Base-by-base conservation (phyloP, 1,140 invertebrate genomes). In the Danaus plexippus region DNA sequence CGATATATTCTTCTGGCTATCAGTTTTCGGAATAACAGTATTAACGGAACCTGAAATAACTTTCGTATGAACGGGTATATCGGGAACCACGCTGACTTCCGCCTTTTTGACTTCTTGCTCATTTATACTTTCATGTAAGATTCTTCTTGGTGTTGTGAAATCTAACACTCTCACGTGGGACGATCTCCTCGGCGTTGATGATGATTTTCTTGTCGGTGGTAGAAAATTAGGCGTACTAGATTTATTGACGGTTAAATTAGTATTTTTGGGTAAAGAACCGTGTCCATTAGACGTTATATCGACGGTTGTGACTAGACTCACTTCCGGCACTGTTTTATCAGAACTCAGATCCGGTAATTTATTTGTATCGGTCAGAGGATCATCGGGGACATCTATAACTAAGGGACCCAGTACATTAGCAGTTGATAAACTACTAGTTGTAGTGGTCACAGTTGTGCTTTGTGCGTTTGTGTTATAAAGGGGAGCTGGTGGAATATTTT, bases 111-210 rank as follows among this genome's bases (percentile, higher is more conserved):
- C 22, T 46, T 54, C 58, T 54, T 67, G 59, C 67, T 84, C 77
- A 53, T 61, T 66, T 47, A 73, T 71, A 9, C 65, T 71, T 67
- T 81, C 78, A 53, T 77, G 66, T 61, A 84, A 65, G 54, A 84
- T 80, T 62, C 81, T 68, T 67, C 80, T 68, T 4, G 80, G 83
- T 42, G 81, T 85, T 13, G 77, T 71, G 51, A 87, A 87, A 66
- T 87, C 80, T 67, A 87, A 71, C 12, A 85, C 80, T 60, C 84
- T 71, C 32, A 85, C 66, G 60, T 87, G 81, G 5, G 81, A 78
- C 11, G 70, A 73, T 15, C 84, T 66, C 11, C 84, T 70, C 9
- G 84, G 84, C 40, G 84, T 87, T 6, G 84, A 87, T 1, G 79
- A 84, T 1, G 84, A 82, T 56, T 81, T 85, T 54, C 75, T 77